Evolutionary conservation across 2,888 invertebrate genomes (phyloP), one percentile per base, ranked within the genome.

Genomic region (Rhagium mordax): DNA sequence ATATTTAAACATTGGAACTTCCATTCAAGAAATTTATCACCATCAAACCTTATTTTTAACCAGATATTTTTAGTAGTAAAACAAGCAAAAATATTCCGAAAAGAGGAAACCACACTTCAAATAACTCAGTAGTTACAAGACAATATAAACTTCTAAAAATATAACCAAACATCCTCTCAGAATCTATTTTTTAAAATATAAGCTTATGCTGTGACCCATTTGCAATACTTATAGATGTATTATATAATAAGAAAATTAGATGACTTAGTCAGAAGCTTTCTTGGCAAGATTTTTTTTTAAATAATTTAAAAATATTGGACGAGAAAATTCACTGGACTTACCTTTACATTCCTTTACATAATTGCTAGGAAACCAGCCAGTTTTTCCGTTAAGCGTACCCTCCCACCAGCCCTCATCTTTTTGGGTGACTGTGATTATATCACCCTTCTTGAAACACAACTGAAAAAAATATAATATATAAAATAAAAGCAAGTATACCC

Each of bases 331-430:
- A 15, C 0, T 24, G n/a, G 33, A 48, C 57, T 59, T 87, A 90
- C 92, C 90, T 91, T 95, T 95, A 86, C 93, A 93, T 88, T 98
- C 97, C 85, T 95, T 95, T 74, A 98, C 97, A 91, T 98, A 98
- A 89, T 98, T 98, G 85, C 96, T 96, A 75, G 98, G 98, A 90
- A 99, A 99, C 98, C 98, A 99, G 84, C 98, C 98, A 77, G 98
- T 98, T 86, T 95, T 96, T 81, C 96, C 98, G 74, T 94, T 93
- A 61, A 98, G 89, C 7, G 98, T 99, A 13, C 99, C 99, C 90
- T 99, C 99, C 99, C 99, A 99, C 99, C 99, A 99, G 53, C 98
- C 98, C 68, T 98, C 99, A 67, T 98, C 99, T 72, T 93, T 93
- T 88, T 99, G 99, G 33, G 98, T 98, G 71, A 99, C 95, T 47